Conservation (phyloP, 1,140 invertebrate species). For the Globodera rostochiensis region DNA sequence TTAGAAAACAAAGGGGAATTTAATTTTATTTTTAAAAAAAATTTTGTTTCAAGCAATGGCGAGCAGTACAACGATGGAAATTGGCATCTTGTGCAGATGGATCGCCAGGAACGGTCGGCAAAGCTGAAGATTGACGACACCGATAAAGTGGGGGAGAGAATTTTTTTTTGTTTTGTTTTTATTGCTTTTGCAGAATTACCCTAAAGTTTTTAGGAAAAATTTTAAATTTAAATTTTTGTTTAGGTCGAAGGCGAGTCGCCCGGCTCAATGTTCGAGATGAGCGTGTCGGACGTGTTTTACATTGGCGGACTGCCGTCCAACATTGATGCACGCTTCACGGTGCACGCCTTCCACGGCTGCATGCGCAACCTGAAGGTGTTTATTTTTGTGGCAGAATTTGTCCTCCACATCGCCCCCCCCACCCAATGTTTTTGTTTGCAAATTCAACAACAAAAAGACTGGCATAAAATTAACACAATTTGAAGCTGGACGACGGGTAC, state of each 20-base stretch:
- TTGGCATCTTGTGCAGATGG: conserved; percentile 59
- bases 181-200: too few species aligned
- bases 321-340: conserved; percentile 65
- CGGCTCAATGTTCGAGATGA: conserved; percentile 68
- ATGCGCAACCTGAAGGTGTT: conserved; percentile 75
- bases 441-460: too few species aligned
- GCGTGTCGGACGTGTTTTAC: conserved; percentile 75
- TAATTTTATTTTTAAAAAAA: not conserved
- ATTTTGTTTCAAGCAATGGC: conserved; percentile 27
- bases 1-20: not conserved
- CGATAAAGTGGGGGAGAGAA: conserved; percentile 24
- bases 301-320: conserved; percentile 74
- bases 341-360: conserved; percentile 85
- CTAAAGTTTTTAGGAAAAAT: too few species aligned
- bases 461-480: not conserved
- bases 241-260: conserved; percentile 64
- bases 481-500: conserved; percentile 74
- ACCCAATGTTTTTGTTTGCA: too few species aligned
- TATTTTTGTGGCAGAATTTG: too few species aligned
- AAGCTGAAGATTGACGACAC: conserved; percentile 56
- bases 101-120: conserved; percentile 49
- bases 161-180: too few species aligned
- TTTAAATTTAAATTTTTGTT: not conserved
- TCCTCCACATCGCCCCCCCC: too few species aligned
- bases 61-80: conserved; percentile 60